phyloP scores from a whole-genome alignment of 2,113 vertebrate species.

The Myanophis thanlyinensis region DNA sequence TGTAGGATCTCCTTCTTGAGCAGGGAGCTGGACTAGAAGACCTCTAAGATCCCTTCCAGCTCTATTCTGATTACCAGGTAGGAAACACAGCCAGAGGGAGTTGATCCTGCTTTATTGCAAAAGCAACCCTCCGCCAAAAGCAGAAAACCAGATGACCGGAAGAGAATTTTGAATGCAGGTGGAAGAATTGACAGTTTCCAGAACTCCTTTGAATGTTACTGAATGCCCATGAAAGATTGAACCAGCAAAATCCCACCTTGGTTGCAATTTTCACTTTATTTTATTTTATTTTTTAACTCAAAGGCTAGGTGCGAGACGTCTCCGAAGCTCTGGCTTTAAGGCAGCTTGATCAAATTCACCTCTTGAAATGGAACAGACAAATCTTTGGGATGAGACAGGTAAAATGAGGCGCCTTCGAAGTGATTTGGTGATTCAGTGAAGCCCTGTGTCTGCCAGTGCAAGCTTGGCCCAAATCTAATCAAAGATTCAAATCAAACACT shows the following conservation, averaged over 20 bases:
- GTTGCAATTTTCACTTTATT: neutral
- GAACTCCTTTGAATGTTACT: neutral
- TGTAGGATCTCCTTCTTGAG: no score
- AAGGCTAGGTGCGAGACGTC: neutral
- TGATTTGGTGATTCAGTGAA: neutral
- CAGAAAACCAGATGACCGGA: neutral
- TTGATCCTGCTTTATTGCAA: neutral
- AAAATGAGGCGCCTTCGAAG: neutral
- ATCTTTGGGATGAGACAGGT: neutral
- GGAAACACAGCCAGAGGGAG: neutral
- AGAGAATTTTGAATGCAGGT: neutral
- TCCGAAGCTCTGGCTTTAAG: neutral
- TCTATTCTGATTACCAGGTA: neutral
- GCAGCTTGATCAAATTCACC: neutral
- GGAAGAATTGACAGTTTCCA: neutral
- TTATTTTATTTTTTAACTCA: neutral
- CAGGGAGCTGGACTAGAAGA: no score
- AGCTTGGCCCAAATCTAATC: neutral
- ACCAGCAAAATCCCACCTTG: neutral
- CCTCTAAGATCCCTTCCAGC: no score
- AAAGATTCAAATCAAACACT: neutral
- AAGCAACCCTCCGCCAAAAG: neutral
- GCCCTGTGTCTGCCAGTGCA: neutral
- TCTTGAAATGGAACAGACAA: neutral
- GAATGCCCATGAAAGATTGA: neutral